Percentiles rank a stretch among this genome's conserved stretches.
These are phyloP conservation scores for Clarias magur DNA, from an alignment of 2,113 vertebrate species.

Conservation along the genomic window DNA sequence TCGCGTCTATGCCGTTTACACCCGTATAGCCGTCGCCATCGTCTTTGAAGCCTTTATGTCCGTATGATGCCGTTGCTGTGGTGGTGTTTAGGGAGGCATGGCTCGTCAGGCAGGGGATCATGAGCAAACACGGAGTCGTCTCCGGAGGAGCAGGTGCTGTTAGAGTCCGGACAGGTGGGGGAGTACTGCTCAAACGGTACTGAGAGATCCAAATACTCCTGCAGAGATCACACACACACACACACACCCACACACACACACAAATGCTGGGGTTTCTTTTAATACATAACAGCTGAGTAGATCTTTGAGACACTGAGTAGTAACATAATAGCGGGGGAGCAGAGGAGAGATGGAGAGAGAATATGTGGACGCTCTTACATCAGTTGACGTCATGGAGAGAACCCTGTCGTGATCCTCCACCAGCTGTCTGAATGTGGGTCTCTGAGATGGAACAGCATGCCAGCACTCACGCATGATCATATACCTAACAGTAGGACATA, in stretches of 20 bases:
- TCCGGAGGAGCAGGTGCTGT: slow-evolving; percentile 93
- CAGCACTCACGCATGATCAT: slow-evolving; percentile 99
- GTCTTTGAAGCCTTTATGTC: slow-evolving; percentile 77
- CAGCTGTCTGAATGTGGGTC: slow-evolving; percentile 96
- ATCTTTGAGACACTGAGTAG: neutral
- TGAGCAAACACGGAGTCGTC: slow-evolving; percentile 96
- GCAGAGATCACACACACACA: slow-evolving; percentile 23
- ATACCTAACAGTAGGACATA: slow-evolving; percentile 76
- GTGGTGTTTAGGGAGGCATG: slow-evolving; percentile 82
- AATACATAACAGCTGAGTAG: slow-evolving; percentile 22
- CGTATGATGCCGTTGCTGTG: slow-evolving; percentile 75
- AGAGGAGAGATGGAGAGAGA: neutral
- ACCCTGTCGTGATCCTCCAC: slow-evolving; percentile 94
- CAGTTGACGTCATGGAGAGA: slow-evolving; percentile 88
- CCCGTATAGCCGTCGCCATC: slow-evolving; percentile 72
- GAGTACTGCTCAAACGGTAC: slow-evolving; percentile 97
- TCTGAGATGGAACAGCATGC: slow-evolving; percentile 90
- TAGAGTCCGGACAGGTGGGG: slow-evolving; percentile 88
- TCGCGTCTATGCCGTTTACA: slow-evolving; percentile 65
- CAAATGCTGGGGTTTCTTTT: slow-evolving; percentile 9
- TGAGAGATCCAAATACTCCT: slow-evolving; percentile 93
- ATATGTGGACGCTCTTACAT: slow-evolving; percentile 75
- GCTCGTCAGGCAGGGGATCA: slow-evolving; percentile 86
- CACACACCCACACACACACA: neutral
- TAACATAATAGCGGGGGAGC: slow-evolving; percentile 18